These are phyloP conservation scores for Lemur catta DNA, from an alignment of 2,797 vertebrate genomes.

Conservation along the genomic window DNA sequence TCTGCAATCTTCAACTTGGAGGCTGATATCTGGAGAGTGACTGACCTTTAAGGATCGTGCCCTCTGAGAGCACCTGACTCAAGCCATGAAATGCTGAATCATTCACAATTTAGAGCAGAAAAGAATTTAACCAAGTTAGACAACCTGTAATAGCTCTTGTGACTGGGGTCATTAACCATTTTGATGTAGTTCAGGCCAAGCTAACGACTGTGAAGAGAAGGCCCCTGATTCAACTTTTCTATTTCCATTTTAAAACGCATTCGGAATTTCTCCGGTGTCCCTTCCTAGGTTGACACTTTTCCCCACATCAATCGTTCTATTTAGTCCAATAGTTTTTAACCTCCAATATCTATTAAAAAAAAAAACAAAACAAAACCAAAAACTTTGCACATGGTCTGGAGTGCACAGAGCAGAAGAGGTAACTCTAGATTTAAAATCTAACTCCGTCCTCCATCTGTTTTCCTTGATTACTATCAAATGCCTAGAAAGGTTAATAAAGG, in stretches of 20 bases:
- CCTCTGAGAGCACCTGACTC: constrained; percentile 70
- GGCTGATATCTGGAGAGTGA: constrained; percentile 59
- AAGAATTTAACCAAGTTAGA: constrained; percentile 84
- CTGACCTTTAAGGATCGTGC: constrained; percentile 78
- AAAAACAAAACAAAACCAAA: background rate
- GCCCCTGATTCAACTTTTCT: constrained; percentile 67
- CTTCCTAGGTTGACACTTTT: constrained; percentile 61
- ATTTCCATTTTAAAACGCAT: constrained; percentile 50
- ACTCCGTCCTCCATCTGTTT: background rate
- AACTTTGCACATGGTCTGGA: background rate
- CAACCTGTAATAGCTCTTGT: constrained; percentile 82
- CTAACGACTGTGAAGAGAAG: constrained; percentile 81
- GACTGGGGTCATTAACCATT: constrained; percentile 81
- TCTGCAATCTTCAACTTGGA: background rate
- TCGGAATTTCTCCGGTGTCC: constrained; percentile 45
- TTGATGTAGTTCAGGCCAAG: constrained; percentile 77
- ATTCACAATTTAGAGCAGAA: constrained; percentile 83
- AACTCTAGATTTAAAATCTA: background rate
- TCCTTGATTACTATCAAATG: background rate
- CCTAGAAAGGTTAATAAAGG: background rate
- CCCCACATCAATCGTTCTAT: constrained; percentile 38
- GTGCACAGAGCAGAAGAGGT: background rate
- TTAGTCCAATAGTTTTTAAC: constrained; percentile 17
- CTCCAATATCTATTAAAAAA: background rate
- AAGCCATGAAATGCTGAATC: constrained; percentile 79